A percentile compares a stretch with the other conserved stretches of the same genome.
These are phyloP conservation scores for Scomber scombrus DNA, from an alignment of 2,113 vertebrate species.

Conservation along the genomic window DNA sequence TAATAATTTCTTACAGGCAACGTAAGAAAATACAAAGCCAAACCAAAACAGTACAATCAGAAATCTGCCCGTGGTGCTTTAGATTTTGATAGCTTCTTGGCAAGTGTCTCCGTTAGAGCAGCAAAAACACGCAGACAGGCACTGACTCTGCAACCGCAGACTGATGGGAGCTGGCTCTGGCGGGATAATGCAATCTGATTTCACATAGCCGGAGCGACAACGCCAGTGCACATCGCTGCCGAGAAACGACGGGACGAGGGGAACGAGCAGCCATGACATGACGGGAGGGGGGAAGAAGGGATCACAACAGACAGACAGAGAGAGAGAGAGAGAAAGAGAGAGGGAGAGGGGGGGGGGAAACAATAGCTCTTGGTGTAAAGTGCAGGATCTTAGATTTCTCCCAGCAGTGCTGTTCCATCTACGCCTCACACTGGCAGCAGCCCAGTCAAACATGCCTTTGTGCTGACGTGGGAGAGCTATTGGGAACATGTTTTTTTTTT, in stretches of 20 bases:
- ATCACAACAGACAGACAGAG: conserved; percentile 3
- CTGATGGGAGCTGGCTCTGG: conserved; percentile 29
- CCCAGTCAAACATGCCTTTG: conserved; percentile 81
- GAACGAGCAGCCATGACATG: conserved; percentile 37
- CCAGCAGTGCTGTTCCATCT: conserved; percentile 53
- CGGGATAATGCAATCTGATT: conserved; percentile 59
- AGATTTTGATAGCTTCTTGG: conserved; percentile 64
- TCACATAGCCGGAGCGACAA: conserved; percentile 46
- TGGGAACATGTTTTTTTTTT: conserved; percentile 74
- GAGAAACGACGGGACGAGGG: conserved; percentile 29
- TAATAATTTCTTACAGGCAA: conserved; percentile 35
- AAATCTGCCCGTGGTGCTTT: conserved; percentile 55
- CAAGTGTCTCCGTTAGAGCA: conserved; percentile 23
- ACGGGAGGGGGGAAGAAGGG: conserved; percentile 13
- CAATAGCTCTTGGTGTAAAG: conserved; percentile 69
- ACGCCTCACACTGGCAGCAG: conserved; percentile 67
- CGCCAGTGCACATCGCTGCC: conserved; percentile 40
- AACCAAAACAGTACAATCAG: conserved; percentile 55
- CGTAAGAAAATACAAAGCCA: conserved; percentile 1
- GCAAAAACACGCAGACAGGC: conserved; percentile 43
- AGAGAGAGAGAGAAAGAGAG: not conserved
- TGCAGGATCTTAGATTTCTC: conserved; percentile 71
- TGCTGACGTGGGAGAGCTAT: conserved; percentile 80
- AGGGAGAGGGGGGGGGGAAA: conserved; percentile 18
- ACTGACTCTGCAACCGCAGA: conserved; percentile 43